These are phyloP conservation scores for Botia kubotai DNA, from an alignment of 2,797 vertebrate genomes.

Conservation along the genomic window DNA sequence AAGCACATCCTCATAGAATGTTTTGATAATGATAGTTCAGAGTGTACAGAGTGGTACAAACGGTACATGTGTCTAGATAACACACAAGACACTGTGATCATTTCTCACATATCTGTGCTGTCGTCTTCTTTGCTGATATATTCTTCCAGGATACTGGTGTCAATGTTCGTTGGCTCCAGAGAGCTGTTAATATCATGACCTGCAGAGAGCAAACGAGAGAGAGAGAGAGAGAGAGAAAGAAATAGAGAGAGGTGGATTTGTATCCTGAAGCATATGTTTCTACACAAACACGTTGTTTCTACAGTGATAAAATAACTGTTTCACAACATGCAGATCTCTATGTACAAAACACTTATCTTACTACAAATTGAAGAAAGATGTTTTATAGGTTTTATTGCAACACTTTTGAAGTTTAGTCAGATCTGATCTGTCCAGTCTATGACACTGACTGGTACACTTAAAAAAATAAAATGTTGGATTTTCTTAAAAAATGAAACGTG, in stretches of 20 bases:
- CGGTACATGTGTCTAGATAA: neutral
- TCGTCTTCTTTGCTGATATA: conserved; percentile 99
- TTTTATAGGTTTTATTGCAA: neutral
- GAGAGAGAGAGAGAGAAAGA: conserved; percentile 55
- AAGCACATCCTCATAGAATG: neutral
- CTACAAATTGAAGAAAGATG: neutral
- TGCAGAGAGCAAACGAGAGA: conserved; percentile 68
- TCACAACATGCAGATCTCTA: neutral
- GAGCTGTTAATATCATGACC: conserved; percentile 98
- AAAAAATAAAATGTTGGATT: too few relatives aligned
- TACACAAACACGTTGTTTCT: neutral
- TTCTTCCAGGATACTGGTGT: conserved; percentile 99
- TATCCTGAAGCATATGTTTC: neutral
- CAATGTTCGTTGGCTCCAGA: conserved; percentile 96
- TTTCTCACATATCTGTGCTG: conserved; percentile 94
- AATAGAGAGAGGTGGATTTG: neutral
- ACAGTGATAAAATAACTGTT: neutral
- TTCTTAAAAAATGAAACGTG: too few relatives aligned
- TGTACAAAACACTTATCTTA: neutral
- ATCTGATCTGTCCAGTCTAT: neutral
- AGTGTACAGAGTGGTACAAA: neutral
- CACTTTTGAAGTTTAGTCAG: neutral
- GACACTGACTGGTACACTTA: too few relatives aligned
- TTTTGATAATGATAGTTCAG: neutral
- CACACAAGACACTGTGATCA: neutral